phyloP scores from a whole-genome alignment of 2,113 vertebrate species.

The Solea solea region DNA sequence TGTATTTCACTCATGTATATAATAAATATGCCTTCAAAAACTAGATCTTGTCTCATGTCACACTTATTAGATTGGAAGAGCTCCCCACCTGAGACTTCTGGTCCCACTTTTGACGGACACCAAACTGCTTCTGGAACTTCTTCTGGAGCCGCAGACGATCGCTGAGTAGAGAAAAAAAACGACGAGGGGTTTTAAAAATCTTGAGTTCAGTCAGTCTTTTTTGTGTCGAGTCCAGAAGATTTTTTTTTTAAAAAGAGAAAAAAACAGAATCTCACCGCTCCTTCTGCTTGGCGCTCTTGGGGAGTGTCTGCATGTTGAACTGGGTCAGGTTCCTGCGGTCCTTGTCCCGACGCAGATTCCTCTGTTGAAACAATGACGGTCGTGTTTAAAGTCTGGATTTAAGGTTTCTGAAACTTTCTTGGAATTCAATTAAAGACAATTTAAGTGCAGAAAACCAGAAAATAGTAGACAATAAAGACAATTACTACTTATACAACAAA shows the following conservation, averaged over 20 bases:
- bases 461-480: no score
- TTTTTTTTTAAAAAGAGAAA: no score
- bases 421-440: not conserved
- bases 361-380: conserved; percentile 73
- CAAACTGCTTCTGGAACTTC: conserved; percentile 99
- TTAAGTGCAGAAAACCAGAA: no score
- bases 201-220: not conserved
- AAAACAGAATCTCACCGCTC: conserved; percentile 85
- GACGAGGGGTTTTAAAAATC: not conserved
- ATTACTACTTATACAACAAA: no score
- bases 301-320: conserved; percentile 97
- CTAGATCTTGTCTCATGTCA: no score
- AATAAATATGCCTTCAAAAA: no score
- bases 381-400: not conserved
- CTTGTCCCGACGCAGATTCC: conserved; percentile 97
- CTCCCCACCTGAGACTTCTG: conserved; percentile 94
- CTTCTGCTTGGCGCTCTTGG: conserved; percentile 99
- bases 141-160: conserved; percentile 97
- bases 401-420: no score
- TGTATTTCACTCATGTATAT: no score
- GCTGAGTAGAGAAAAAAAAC: conserved; percentile 71
- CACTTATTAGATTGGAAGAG: no score
- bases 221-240: not conserved
- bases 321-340: conserved; percentile 95
- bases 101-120: conserved; percentile 99